These are phyloP conservation scores for Entomobrya proxima DNA, from an alignment of 2,888 invertebrate species.

Conservation along the genomic window DNA sequence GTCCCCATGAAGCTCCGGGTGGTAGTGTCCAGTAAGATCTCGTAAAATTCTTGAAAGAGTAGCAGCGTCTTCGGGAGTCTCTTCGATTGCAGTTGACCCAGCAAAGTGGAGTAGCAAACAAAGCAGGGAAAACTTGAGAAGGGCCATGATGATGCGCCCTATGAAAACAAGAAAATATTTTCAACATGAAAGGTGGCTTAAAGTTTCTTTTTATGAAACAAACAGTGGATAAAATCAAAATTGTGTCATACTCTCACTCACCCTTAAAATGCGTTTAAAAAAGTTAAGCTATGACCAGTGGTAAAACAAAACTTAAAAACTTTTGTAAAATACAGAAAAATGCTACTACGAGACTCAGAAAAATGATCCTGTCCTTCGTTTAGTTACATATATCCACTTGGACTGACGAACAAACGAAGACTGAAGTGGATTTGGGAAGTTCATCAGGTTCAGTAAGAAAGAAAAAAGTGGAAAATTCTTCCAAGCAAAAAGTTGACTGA, in stretches of 20 bases:
- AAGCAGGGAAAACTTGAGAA: background rate
- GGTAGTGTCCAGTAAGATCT: slow-evolving; percentile 63
- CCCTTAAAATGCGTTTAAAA: too few relatives aligned
- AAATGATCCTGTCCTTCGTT: slow-evolving; percentile 49
- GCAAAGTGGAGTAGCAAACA: slow-evolving; percentile 15
- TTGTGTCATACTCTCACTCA: too few relatives aligned
- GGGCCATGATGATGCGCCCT: background rate
- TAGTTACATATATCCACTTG: slow-evolving; percentile 39
- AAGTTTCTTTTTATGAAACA: background rate
- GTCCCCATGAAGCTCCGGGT: slow-evolving; percentile 58
- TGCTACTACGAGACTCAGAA: background rate
- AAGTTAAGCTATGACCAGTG: too few relatives aligned
- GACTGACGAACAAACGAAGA: slow-evolving; percentile 63
- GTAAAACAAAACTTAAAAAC: background rate
- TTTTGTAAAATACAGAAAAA: background rate
- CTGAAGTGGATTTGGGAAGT: slow-evolving; percentile 25
- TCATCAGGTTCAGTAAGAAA: background rate
- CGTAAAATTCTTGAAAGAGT: slow-evolving; percentile 20
- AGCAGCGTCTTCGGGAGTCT: background rate
- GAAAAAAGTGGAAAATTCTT: too few relatives aligned
- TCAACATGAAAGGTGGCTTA: background rate
- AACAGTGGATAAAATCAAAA: background rate
- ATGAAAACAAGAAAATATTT: background rate
- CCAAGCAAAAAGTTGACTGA: background rate
- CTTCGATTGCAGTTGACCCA: background rate